Conservation (phyloP, 2,113 vertebrate genomes). For the Corythaeola cristata region DNA sequence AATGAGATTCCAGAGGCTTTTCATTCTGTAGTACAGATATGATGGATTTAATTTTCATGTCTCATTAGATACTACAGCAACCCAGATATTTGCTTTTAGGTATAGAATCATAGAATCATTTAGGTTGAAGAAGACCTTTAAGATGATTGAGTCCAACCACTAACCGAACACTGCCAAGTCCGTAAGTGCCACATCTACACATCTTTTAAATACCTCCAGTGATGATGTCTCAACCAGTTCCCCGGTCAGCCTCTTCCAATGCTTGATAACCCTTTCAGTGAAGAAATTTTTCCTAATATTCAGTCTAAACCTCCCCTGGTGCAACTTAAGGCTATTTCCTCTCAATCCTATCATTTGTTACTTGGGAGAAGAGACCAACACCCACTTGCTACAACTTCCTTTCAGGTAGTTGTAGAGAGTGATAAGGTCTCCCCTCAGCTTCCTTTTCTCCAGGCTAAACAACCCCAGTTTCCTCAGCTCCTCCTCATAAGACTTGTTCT, state of each 20-base stretch:
- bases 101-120: background rate
- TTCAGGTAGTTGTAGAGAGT: no score
- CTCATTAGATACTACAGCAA: background rate
- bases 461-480: no score
- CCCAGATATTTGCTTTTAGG: background rate
- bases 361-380: background rate
- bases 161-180: background rate
- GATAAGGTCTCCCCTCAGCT: no score
- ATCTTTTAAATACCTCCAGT: background rate
- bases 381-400: no score
- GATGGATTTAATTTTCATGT: background rate
- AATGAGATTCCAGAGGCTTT: background rate
- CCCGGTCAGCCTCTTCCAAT: background rate
- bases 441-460: no score
- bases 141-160: background rate
- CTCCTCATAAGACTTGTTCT: background rate
- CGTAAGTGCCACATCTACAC: no score
- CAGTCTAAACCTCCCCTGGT: background rate
- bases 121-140: background rate
- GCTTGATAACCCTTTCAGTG: background rate
- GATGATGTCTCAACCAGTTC: background rate
- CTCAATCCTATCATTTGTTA: rapidly evolving
- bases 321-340: background rate
- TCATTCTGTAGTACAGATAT: background rate
- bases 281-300: background rate